These are phyloP conservation scores for human DNA, from an alignment of 2,113 vertebrate species.

Conservation along the genomic window DNA sequence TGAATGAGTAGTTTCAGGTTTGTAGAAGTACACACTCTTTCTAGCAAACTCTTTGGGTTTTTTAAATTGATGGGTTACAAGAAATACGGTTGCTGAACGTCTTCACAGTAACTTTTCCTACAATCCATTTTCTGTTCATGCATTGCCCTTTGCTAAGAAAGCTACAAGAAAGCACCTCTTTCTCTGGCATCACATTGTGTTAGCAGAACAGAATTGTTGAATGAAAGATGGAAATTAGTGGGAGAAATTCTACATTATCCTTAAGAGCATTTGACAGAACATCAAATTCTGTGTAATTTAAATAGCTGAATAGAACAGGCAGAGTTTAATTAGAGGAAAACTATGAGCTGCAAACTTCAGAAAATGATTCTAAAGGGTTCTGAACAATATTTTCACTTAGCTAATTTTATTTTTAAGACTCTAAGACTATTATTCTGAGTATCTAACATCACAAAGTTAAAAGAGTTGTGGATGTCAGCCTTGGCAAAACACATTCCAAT, in stretches of 20 bases:
- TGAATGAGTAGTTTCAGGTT: neutral
- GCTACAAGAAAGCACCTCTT: constrained; percentile 37
- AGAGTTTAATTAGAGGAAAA: constrained; percentile 71
- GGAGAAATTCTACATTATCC: constrained; percentile 50
- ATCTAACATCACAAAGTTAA: constrained; percentile 28
- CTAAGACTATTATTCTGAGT: neutral
- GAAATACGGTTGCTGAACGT: neutral
- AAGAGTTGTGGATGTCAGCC: constrained; percentile 11
- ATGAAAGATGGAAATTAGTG: constrained; percentile 39
- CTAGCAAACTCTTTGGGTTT: constrained; percentile 37
- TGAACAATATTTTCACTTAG: constrained; percentile 55
- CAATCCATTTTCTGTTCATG: constrained; percentile 45
- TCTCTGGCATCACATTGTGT: constrained; percentile 60
- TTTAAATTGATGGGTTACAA: neutral
- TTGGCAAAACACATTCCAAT: neutral
- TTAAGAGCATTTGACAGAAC: constrained; percentile 43
- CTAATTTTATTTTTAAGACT: constrained; percentile 46
- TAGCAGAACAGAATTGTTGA: constrained; percentile 54
- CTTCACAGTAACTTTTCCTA: constrained; percentile 52
- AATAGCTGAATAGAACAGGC: constrained; percentile 51
- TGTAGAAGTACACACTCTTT: neutral
- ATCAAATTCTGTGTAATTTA: constrained; percentile 47
- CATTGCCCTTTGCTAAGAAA: neutral
- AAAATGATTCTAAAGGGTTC: constrained; percentile 46
- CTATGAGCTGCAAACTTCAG: neutral